Base-by-base conservation (phyloP, 1,140 invertebrate species). In the Bombus confusus region DNA sequence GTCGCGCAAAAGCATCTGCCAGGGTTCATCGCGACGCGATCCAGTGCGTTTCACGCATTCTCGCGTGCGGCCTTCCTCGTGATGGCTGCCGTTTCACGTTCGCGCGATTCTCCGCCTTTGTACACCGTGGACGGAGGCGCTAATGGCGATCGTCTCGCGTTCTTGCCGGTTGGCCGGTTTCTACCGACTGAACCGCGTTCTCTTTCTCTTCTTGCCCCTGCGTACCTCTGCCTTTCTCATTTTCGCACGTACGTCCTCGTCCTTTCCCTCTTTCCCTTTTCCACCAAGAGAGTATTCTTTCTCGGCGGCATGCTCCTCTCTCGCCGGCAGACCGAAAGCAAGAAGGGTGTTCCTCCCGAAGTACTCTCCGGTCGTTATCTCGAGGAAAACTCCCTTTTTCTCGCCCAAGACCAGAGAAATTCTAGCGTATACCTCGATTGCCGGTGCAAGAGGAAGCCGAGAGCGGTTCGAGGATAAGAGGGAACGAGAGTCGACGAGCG, bases 91-190 rank as follows among this genome's bases (percentile, higher is more conserved):
- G 73, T 43, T 84, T 83, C 89, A 83, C 90, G 78, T 77, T 86
- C 59, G 80, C 86, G 82, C 89, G 80, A 90, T 88, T 82, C 89
- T 86, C 86, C 69, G 86, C 81, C 81, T 90, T 91, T 90, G 86
- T 90, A 88, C 80, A 83, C 41, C 78, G 80, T 71, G 83, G 74
- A 86, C 88, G 86, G 47, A 90, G 83, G 88, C 89, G 89, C 88
- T 90, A 90, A 90, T 90, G 89, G 89, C 88, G 88, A 90, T 83
- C 88, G 88, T 90, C 86, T 90, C 89, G 88, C 89, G 87, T 90
- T 90, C 89, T 90, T 90, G 83, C 86, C 73, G 88, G 80, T 83
- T 88, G 89, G 86, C 86, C 89, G 82, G 89, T 90, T 90, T 86
- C 88, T 77, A 71, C 73, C 37, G 80, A 66, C 78, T 59, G 31